Evolutionary conservation across 1,140 invertebrate species (phyloP), one percentile per base, ranked within the genome.

Genomic region (Holcopasites calliopsidis): DNA sequence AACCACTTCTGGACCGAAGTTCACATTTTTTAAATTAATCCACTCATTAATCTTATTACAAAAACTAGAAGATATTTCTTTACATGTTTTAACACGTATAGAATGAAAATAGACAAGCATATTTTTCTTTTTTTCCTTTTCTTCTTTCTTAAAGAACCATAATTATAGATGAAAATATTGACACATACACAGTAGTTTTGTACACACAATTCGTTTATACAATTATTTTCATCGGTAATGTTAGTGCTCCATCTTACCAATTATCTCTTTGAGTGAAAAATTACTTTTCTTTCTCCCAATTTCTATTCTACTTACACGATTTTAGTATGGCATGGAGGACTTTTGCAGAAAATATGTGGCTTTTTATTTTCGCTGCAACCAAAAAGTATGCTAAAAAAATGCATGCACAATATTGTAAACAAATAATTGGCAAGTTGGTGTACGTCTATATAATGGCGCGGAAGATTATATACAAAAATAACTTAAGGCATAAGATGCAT

Each of bases 391-490:
- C 21, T 31, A 65, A 76, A 61, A 35, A 47, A 49, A 10, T 40
- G 26, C 23, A 79, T 33, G 21, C 40, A 79, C 62, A 66, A 21
- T 50, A 75, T 55, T 65, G 70, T 76, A 23, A 57, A 61, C 28
- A 77, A 82, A 84, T 60, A 16, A 72, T 75, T 80, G 78, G 55
- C 61, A 82, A 79, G 52, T 58, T 80, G 73, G 42, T 81, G 75
- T 68, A 38, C 52, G n/a, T 49, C 72, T 49, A 66, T 64, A 42
- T 64, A 65, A 64, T 18, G 64, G 60, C 73, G 54, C 35, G 66
- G 68, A 77, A 54, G 66, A 66, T 82, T 66, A 82, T 82, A 72
- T 82, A 81, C 74, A 82, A 81, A 82, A 82, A 82, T 82, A 82
- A 82, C 60, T 80, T 82, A 75, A 76, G 42, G 50, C 50, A 60